phyloP scores from a whole-genome alignment of 2,888 invertebrate species.

The Synanthedon myopaeformis region DNA sequence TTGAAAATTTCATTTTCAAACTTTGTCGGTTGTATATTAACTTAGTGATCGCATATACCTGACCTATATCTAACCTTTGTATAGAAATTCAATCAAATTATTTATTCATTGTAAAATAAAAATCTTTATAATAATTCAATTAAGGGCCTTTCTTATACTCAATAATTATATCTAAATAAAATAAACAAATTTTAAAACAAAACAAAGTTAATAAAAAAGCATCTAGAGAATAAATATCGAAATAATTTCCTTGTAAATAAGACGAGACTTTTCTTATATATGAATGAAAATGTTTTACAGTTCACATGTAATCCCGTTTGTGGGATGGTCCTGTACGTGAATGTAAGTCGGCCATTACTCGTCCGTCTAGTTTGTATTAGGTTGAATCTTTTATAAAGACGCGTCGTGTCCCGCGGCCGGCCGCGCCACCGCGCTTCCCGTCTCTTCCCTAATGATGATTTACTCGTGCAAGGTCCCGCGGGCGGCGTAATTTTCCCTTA shows the following conservation, averaged over 20 bases:
- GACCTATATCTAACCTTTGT: too few species aligned
- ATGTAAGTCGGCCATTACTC: slow-evolving; percentile 35
- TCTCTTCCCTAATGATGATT: slow-evolving; percentile 54
- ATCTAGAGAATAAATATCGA: too few species aligned
- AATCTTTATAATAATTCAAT: too few species aligned
- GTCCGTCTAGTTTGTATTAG: slow-evolving; percentile 51
- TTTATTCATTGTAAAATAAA: too few species aligned
- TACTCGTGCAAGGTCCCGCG: slow-evolving; percentile 51
- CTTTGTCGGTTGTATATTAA: not conserved
- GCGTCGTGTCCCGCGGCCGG: slow-evolving; percentile 41
- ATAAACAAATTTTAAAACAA: too few species aligned
- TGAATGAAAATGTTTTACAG: not conserved
- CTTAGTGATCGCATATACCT: too few species aligned
- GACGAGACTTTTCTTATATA: not conserved
- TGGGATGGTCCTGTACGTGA: slow-evolving; percentile 6
- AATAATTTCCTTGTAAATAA: not conserved
- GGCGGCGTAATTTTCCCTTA: slow-evolving; percentile 63
- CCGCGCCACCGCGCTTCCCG: slow-evolving; percentile 7
- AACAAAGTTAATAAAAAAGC: too few species aligned
- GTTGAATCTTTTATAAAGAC: slow-evolving; percentile 66
- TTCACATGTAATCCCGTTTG: not conserved
- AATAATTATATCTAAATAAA: too few species aligned
- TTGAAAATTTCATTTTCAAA: not conserved
- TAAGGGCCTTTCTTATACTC: too few species aligned
- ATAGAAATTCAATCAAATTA: too few species aligned